Conservation (phyloP, 2,888 invertebrate genomes). For the Tetramorium bicarinatum region DNA sequence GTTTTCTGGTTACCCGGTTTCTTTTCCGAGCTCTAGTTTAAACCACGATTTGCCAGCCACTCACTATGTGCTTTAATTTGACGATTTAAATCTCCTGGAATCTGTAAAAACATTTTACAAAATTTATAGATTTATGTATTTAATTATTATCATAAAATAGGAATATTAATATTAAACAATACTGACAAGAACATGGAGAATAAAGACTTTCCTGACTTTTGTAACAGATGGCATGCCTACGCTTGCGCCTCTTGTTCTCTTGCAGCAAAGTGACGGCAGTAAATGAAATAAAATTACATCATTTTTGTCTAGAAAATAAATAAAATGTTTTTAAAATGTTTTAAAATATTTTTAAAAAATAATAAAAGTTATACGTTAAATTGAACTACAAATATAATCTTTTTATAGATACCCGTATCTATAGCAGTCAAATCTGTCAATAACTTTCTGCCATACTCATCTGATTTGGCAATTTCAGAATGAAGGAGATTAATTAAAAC, state of each 20-base stretch:
- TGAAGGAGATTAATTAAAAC: conserved; percentile 6
- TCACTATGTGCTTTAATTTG: not conserved
- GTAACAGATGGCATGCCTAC: not conserved
- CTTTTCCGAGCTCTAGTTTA: no score
- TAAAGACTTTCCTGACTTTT: not conserved
- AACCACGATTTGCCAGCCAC: not conserved
- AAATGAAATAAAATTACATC: conserved; percentile 13
- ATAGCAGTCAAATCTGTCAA: not conserved
- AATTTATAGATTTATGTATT: no score
- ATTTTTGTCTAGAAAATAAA: conserved; percentile 10
- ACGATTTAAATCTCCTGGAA: not conserved
- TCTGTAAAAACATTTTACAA: not conserved
- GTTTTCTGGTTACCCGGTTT: no score
- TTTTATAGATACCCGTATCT: conserved; percentile 1
- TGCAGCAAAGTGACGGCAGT: not conserved
- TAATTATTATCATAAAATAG: not conserved
- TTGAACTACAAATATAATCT: not conserved
- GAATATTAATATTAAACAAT: not conserved
- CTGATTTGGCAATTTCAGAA: conserved; percentile 10
- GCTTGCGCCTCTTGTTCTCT: not conserved
- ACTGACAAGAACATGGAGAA: conserved; percentile 6
- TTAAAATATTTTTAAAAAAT: no score
- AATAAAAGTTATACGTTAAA: no score
- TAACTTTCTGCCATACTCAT: conserved; percentile 17
- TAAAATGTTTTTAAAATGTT: not conserved